Base-by-base conservation (phyloP, 2,888 invertebrate genomes). In the Masnerella sp. region DNA sequence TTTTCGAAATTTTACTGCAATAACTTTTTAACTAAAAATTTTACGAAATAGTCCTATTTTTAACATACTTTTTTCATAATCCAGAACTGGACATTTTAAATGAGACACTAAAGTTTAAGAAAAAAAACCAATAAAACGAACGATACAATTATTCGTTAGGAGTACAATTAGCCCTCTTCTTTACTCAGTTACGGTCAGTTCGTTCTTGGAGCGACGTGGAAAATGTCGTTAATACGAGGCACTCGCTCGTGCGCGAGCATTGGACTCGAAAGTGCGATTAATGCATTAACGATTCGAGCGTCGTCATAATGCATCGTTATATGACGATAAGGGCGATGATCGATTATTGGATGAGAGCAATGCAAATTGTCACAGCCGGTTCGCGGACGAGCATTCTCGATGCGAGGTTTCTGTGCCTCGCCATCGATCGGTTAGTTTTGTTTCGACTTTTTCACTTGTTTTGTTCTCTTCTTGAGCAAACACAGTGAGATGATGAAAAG, bases 101-200 rank as follows among this genome's bases (percentile, higher is more conserved):
- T n/a, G n/a, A n/a, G n/a, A n/a, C n/a, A n/a, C n/a, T n/a, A n/a
- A n/a, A n/a, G n/a, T n/a, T n/a, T n/a, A n/a, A n/a, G n/a, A n/a
- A n/a, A n/a, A n/a, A n/a, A n/a, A 49, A 49, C 52, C 32, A 54
- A 61, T 36, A 42, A 62, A 70, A 49, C 36, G 45, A 56, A 43
- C 18, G 61, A 54, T 40, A 69, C 61, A 62, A 62, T 69, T 69
- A 62, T 62, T 62, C 61, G 22, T 62, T 43, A 51, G 49, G 40
- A 45, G 28, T 8, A 52, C 45, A 71, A 71, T 74, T 69, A 69
- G 68, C 65, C 65, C 62, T 74, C 49, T 59, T 74, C 56, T 64
- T 69, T 30, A 38, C 62, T 64, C 54, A 25, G 52, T 67, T 62
- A 70, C 69, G 67, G 73, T 73, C 73, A 62, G 56, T 56, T 59